Conservation (phyloP, 2,888 invertebrate genomes). For the Entomobrya proxima region DNA sequence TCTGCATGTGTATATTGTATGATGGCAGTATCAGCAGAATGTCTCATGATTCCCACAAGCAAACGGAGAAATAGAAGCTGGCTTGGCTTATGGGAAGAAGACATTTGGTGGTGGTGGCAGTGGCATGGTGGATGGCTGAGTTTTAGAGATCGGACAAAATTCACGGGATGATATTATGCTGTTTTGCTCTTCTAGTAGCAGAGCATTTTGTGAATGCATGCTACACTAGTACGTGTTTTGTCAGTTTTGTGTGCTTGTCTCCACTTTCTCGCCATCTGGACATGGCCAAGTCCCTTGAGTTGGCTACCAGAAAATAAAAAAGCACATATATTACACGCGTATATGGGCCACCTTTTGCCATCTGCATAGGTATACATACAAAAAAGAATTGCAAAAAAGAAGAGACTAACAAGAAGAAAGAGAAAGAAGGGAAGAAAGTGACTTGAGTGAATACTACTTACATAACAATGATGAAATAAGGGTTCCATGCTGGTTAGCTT, state of each 20-base stretch:
- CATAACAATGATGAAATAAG: conserved; percentile 65
- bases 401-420: conserved; percentile 41
- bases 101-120: conserved; percentile 5
- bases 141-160: conserved; percentile 8
- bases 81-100: background rate
- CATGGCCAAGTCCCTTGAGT: conserved; percentile 41
- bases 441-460: conserved; percentile 58
- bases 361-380: background rate
- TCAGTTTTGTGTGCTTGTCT: conserved; percentile 28
- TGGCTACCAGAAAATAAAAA: conserved; percentile 22
- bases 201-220: conserved; percentile 4
- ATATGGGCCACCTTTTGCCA: background rate
- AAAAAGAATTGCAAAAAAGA: background rate
- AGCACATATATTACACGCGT: background rate
- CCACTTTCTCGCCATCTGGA: conserved; percentile 62
- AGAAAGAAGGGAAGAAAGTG: conserved; percentile 27
- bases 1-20: background rate
- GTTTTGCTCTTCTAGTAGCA: background rate
- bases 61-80: background rate
- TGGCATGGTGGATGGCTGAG: background rate
- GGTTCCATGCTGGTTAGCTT: conserved; percentile 62
- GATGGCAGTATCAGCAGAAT: background rate
- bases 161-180: conserved; percentile 6
- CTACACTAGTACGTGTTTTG: background rate
- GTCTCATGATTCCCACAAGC: conserved; percentile 49